Percentiles rank a stretch among this genome's conserved stretches.
Evolutionary conservation across 2,797 vertebrate species (phyloP).

Genomic region (Artibeus lituratus): DNA sequence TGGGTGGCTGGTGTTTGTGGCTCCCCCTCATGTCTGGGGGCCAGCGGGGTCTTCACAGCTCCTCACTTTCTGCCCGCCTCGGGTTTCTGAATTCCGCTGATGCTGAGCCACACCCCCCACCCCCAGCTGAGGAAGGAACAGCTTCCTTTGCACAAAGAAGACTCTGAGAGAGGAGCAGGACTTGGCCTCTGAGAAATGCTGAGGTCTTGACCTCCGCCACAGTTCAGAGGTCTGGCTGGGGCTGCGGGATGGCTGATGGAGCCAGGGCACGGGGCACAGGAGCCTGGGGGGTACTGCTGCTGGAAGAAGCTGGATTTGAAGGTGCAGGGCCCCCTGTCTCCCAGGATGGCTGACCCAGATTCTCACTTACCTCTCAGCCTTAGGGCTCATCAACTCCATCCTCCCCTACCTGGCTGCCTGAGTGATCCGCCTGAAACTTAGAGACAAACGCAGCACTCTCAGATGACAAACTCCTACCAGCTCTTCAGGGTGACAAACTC

Average conservation of each 20-base stretch:
- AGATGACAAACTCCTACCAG: background rate
- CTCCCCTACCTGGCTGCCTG: background rate
- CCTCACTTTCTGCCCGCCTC: background rate
- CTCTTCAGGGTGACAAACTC: background rate
- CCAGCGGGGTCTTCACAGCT: background rate
- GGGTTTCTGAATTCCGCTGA: background rate
- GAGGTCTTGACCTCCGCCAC: conserved; percentile 38
- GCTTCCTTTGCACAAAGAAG: conserved; percentile 54
- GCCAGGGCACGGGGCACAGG: background rate
- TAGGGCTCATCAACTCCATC: background rate
- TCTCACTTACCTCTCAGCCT: background rate
- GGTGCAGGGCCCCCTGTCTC: background rate
- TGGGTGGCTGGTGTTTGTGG: background rate
- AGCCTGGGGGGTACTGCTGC: background rate
- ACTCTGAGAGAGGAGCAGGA: conserved; percentile 54
- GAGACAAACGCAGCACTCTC: background rate
- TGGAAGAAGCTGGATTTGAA: background rate
- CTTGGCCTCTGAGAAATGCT: conserved; percentile 57
- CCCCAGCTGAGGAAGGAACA: background rate
- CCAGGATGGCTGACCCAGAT: background rate
- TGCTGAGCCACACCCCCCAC: background rate
- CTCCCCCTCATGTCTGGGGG: background rate
- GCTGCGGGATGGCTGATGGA: background rate
- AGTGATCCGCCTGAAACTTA: background rate
- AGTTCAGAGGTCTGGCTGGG: background rate